These are phyloP conservation scores for Notolabrus celidotus DNA, from an alignment of 2,797 vertebrate species.

Conservation along the genomic window DNA sequence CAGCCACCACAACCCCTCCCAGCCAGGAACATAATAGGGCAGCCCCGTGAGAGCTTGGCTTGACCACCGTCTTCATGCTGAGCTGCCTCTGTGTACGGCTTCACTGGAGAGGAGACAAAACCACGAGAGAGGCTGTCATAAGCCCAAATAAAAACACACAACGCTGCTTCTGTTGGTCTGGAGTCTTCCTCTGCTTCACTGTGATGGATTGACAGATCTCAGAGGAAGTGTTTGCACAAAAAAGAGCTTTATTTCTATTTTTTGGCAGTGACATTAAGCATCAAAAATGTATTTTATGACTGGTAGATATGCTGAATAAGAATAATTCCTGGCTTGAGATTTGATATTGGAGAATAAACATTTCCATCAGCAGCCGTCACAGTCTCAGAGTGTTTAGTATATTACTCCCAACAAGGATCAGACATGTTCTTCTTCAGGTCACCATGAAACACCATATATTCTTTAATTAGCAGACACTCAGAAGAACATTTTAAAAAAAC, in stretches of 20 bases:
- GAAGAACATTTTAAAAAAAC: no score
- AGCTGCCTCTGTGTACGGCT: conserved; percentile 49
- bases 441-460: no score
- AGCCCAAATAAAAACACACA: conserved; percentile 19
- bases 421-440: not conserved
- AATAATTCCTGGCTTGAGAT: no score
- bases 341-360: conserved; percentile 24
- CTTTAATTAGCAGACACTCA: no score
- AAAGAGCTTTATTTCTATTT: not conserved
- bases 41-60: conserved; percentile 29
- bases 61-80: conserved; percentile 56
- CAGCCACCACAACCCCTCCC: conserved; percentile 20
- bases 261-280: conserved; percentile 44
- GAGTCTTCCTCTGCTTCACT: conserved; percentile 7
- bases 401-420: not conserved
- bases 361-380: conserved; percentile 46
- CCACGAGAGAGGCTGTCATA: conserved; percentile 7
- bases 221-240: not conserved
- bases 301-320: no score
- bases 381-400: not conserved
- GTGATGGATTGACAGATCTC: conserved; percentile 30
- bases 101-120: conserved; percentile 58
- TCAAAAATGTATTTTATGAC: conserved; percentile 47
- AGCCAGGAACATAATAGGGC: conserved; percentile 37
- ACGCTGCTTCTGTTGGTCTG: not conserved